Evolutionary conservation across 2,888 invertebrate species (phyloP).

Genomic region (Aphrophora alni): DNA sequence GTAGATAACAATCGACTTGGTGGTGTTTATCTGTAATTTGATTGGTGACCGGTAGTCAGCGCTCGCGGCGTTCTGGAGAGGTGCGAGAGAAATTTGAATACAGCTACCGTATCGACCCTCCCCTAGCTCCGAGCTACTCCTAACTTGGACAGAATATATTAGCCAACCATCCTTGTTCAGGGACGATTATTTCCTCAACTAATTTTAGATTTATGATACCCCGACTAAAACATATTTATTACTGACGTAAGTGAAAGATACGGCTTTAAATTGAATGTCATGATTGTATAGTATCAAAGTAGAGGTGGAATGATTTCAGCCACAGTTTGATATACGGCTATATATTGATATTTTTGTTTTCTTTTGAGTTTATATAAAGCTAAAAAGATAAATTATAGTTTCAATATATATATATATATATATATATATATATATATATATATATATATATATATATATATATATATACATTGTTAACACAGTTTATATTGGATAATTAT

Average conservation of each 20-base stretch:
- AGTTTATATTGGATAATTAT: too few species aligned
- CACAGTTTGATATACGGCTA: not conserved
- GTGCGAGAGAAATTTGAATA: not conserved
- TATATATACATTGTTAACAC: too few species aligned
- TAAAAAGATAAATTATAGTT: too few species aligned
- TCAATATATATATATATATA: too few species aligned
- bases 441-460: too few species aligned
- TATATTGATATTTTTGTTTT: too few species aligned
- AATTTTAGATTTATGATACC: not conserved
- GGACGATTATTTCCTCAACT: not conserved
- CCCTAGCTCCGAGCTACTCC: not conserved
- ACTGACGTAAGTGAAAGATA: not conserved
- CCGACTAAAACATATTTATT: not conserved
- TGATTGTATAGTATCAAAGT: not conserved
- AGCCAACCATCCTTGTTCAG: not conserved
- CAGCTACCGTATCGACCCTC: not conserved
- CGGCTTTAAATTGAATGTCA: not conserved
- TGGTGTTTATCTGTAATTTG: slow-evolving; percentile 2
- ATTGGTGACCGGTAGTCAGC: slow-evolving; percentile 5
- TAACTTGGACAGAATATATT: not conserved
- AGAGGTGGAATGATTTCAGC: not conserved
- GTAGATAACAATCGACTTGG: not conserved
- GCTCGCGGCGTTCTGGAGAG: not conserved
- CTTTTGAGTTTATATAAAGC: too few species aligned
- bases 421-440: too few species aligned